phyloP scores from a whole-genome alignment of 2,888 invertebrate genomes.

The Erynnis tages region DNA sequence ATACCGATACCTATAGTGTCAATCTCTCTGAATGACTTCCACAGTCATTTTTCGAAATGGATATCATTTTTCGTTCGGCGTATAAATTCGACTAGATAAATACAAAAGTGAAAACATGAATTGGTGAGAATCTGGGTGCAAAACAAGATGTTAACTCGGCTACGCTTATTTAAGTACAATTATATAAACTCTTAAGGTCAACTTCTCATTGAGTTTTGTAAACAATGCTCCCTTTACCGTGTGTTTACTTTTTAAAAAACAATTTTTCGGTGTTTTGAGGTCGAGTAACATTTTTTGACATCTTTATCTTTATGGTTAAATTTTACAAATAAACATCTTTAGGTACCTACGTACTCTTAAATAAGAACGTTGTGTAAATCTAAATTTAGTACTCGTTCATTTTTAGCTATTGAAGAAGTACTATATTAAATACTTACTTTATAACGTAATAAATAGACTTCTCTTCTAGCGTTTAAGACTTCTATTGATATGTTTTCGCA shows the following conservation, averaged over 20 bases:
- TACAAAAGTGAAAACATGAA: not conserved
- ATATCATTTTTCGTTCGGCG: too few relatives aligned
- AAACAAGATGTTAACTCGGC: slow-evolving; percentile 30
- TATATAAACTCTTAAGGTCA: slow-evolving; percentile 37
- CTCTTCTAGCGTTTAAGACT: too few relatives aligned
- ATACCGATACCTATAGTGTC: too few relatives aligned
- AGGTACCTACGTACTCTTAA: too few relatives aligned
- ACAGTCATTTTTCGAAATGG: too few relatives aligned
- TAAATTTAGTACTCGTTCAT: too few relatives aligned
- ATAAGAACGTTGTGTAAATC: too few relatives aligned
- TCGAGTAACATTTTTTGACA: slow-evolving; percentile 17
- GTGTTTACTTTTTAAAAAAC: slow-evolving; percentile 20
- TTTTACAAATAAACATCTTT: not conserved
- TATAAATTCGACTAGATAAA: not conserved
- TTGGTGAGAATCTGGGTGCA: slow-evolving; percentile 29
- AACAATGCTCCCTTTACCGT: slow-evolving; percentile 33
- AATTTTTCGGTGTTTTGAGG: slow-evolving; percentile 27
- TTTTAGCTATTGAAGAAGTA: too few relatives aligned
- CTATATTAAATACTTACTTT: too few relatives aligned
- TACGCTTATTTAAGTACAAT: slow-evolving; percentile 33
- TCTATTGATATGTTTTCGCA: too few relatives aligned
- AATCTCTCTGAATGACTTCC: too few relatives aligned
- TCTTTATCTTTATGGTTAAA: not conserved
- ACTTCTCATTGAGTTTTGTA: slow-evolving; percentile 32
- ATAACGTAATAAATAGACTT: too few relatives aligned